These are phyloP conservation scores for Neoseiulus cucumeris DNA, from an alignment of 1,140 invertebrate genomes.

Conservation along the genomic window DNA sequence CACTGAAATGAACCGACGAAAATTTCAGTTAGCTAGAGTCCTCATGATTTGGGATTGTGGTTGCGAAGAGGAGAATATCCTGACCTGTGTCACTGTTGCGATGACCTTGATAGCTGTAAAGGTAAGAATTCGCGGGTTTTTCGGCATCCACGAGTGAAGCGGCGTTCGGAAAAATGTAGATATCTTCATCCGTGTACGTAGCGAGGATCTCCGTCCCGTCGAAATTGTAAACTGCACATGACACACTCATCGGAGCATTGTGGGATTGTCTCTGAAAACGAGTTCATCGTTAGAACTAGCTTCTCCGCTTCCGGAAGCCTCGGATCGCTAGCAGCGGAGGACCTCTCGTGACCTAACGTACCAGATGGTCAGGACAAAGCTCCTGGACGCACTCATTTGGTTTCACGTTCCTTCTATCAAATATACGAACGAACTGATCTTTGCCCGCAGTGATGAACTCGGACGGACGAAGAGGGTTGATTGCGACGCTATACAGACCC, in stretches of 20 bases:
- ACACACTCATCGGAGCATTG: neutral
- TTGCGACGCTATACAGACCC: conserved; percentile 61
- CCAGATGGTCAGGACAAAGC: conserved; percentile 37
- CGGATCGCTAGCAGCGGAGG: no score
- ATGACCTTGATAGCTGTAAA: conserved; percentile 45
- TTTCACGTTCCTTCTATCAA: conserved; percentile 28
- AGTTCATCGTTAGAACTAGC: no score
- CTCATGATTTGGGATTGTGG: conserved; percentile 14
- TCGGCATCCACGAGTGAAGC: conserved; percentile 32
- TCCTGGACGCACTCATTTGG: conserved; percentile 30
- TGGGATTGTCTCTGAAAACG: no score
- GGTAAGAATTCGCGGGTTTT: conserved; percentile 37
- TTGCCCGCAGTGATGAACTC: conserved; percentile 62
- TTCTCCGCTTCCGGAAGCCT: no score
- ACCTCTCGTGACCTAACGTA: neutral
- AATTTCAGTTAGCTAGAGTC: neutral
- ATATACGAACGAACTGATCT: conserved; percentile 32
- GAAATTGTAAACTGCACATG: neutral
- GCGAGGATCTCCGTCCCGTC: conserved; percentile 50
- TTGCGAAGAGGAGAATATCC: no score
- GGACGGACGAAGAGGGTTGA: conserved; percentile 50
- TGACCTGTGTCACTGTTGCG: conserved; percentile 34
- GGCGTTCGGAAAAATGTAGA: conserved; percentile 57
- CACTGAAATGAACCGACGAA: conserved; percentile 33
- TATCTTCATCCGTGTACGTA: conserved; percentile 78